Evolutionary conservation across 2,888 invertebrate genomes (phyloP), one percentile per base, ranked within the genome.

Genomic region (Apocheima hispidaria): DNA sequence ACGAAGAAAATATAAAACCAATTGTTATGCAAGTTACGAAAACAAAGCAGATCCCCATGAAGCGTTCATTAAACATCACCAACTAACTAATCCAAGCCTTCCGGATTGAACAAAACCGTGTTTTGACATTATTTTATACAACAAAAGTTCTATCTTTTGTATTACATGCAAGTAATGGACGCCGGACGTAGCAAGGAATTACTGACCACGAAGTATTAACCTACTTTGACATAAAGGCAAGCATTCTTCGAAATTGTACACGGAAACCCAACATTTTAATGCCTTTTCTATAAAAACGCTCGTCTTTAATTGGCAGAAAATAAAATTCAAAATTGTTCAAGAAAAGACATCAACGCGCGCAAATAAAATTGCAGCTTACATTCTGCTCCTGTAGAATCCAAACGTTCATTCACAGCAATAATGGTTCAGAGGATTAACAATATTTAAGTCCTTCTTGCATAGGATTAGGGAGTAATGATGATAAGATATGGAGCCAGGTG

Each of bases 391-490:
- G 69, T 44, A 41, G 68, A 73, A 79, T 76, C 48, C 44, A 41
- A 48, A 16, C 28, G 28, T 66, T 70, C 70, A 70, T 86, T 86
- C 83, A 80, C 77, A 69, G 66, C 65, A 77, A 53, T 76, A 82
- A 84, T 86, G 77, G 83, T 81, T 71, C 68, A 65, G 68, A 63
- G 85, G 88, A 88, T 89, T 88, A 86, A 65, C 59, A 50, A 69
- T 73, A 78, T 82, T 87, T 83, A 84, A 82, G 75, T 74, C 80
- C 75, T 79, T 82, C 79, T 74, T 71, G 68, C 61, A 68, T 71
- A 77, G 85, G 88, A 86, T 88, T 85, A 87, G 66, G 68, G 66
- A 62, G 75, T 88, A 86, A 88, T 87, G 86, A 77, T 69, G 84
- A 89, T 86, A 89, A 87, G 85, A 80, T 86, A 84, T 79, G 77